Base-by-base conservation (phyloP, 1,140 invertebrate species). In the Heliconius hermathena region DNA sequence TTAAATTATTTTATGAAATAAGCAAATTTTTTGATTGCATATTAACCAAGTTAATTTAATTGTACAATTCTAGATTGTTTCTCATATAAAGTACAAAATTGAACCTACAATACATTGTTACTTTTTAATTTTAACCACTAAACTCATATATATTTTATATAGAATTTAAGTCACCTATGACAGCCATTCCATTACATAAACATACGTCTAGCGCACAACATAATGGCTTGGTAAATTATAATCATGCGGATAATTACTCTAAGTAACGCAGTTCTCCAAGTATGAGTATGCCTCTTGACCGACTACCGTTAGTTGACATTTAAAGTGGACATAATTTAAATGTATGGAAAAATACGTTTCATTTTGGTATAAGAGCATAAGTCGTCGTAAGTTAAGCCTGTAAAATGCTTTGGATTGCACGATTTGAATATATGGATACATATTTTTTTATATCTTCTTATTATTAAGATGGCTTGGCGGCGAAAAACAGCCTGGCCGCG, bases 271-370 rank as follows among this genome's bases (percentile, higher is more conserved):
- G 60, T 66, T 29, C n/a, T 16, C 22, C 60, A 29, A 66, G 60
- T 66, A 66, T 29, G 60, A 66, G 60, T 66, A 66, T 26, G 26
- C 26, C 26, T 66, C 60, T 66, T 66, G 60, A 66, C 60, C 60
- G 60, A 66, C 20, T 66, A 66, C 60, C 60, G 60, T 66, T 66
- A 66, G 60, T 66, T 66, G 22, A 66, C 60, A 66, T 66, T 29
- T 26, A 26, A 66, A 66, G 60, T 66, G 60, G 60, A 29, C 22
- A 66, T 26, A 16, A 66, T 29, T 66, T 26, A 66, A 66, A 66
- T 66, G 22, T 66, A 66, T 66, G 60, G 26, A 13, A 66, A 66
- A 66, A 26, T 66, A 26, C 60, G 9, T 11, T 57, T 57, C n/a
- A 57, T 57, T 57, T 22, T 22, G n/a, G 49, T 20, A 52, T 52